phyloP scores from a whole-genome alignment of 2,888 invertebrate species.

The Gerris lacustris region DNA sequence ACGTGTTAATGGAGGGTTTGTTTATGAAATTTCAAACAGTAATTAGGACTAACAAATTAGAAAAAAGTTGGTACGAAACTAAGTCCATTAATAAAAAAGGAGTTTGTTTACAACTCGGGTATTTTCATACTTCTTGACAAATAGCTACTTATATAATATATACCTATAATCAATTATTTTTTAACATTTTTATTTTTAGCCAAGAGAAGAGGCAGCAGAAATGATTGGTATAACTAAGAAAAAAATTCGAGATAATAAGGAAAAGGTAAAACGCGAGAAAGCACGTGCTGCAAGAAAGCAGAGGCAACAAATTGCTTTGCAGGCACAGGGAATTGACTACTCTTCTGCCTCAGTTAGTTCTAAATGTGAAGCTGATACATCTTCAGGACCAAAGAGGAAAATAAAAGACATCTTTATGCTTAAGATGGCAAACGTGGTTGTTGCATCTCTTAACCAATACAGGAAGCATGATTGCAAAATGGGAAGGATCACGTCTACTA shows the following conservation, averaged over 20 bases:
- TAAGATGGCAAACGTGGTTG: slow-evolving; percentile 56
- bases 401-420: slow-evolving; percentile 77
- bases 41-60: too few relatives aligned
- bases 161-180: background rate
- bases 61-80: too few relatives aligned
- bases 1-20: too few relatives aligned
- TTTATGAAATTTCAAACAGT: too few relatives aligned
- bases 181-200: slow-evolving; percentile 41
- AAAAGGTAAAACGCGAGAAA: slow-evolving; percentile 19
- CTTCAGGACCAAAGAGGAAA: slow-evolving; percentile 48
- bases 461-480: slow-evolving; percentile 69
- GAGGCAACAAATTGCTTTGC: background rate
- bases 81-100: too few relatives aligned
- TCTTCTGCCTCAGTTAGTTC: slow-evolving; percentile 24
- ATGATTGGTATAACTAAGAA: slow-evolving; percentile 68
- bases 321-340: background rate
- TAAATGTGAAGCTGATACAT: slow-evolving; percentile 38
- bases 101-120: too few relatives aligned
- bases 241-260: slow-evolving; percentile 52
- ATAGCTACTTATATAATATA: too few relatives aligned
- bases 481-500: slow-evolving; percentile 74
- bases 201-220: slow-evolving; percentile 69
- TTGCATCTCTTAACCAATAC: slow-evolving; percentile 76
- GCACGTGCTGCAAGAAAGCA: slow-evolving; percentile 6
- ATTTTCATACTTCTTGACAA: too few relatives aligned